Evolutionary conservation across 2,888 invertebrate species (phyloP), one percentile per base, ranked within the genome.

Genomic region (Entomobrya proxima): DNA sequence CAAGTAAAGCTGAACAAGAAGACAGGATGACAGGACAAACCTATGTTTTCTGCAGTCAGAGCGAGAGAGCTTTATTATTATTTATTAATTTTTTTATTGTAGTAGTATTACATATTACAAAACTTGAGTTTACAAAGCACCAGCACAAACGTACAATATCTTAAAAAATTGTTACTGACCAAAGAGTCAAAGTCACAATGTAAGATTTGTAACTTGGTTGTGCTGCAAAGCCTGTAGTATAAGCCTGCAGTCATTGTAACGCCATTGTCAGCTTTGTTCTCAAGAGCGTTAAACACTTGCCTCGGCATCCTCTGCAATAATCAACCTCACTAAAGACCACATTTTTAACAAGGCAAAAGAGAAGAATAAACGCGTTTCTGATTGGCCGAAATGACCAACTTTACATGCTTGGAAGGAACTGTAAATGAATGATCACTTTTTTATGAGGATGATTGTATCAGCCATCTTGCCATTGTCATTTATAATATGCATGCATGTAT

Each of bases 381-480:
- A 74, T 74, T 74, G 74, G 74, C n/a, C 52, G 9, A 74, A 74
- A 74, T 11, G 15, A 69, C 9, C 50, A 44, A 35, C n/a, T 18
- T 69, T 69, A 18, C 40, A 40, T 69, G 69, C 32, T 32, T 52
- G 35, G 21, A 52, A 69, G 1, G 24, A 69, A 27, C 13, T 69
- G 13, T 69, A 52, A 55, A 58, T 76, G 76, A 76, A 50, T 58
- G 76, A 40, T 40, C 35, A 40, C n/a, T n/a, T n/a, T n/a, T 50
- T 50, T 52, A 27, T 69, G 52, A 55, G 2, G n/a, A 21, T 6
- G 18, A 55, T 18, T 18, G n/a, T 55, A 55, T 69, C 55, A 58
- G 72, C 72, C 80, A 72, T 72, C 72, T 81, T 72, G 80, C 72
- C 80, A 81, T 81, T 81, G 80, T 81, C 80, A 69, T 81, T 67